phyloP scores from a whole-genome alignment of 2,113 vertebrate genomes.

The Chionis minor region DNA sequence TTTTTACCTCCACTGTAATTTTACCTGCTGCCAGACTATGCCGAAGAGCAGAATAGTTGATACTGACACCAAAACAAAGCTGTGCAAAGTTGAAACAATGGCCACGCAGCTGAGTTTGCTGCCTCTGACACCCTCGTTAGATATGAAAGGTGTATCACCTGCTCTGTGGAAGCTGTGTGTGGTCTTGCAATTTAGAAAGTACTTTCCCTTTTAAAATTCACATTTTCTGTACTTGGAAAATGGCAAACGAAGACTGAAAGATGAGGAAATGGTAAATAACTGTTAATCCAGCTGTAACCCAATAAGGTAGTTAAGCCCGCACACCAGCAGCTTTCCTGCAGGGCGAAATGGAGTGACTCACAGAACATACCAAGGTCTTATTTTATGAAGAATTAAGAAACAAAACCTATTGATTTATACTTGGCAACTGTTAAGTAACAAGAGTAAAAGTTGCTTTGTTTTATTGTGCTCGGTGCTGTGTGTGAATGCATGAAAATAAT shows the following conservation, averaged over 20 bases:
- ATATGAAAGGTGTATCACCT: rapidly evolving
- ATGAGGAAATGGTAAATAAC: neutral
- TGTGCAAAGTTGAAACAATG: neutral
- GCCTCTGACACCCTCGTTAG: neutral
- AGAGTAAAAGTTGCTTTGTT: conserved; percentile 34
- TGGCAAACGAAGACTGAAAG: neutral
- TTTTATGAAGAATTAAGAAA: neutral
- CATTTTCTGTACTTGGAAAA: neutral
- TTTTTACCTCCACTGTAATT: neutral
- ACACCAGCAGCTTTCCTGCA: neutral
- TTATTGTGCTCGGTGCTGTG: neutral
- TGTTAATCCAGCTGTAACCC: neutral
- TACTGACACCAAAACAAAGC: neutral
- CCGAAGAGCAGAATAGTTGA: conserved; percentile 10
- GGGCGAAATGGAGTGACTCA: neutral
- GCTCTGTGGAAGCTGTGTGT: neutral
- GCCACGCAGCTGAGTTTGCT: neutral
- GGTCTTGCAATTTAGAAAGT: neutral
- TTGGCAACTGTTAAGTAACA: neutral
- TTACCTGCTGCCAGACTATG: neutral
- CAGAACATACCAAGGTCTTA: neutral
- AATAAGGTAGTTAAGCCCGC: neutral
- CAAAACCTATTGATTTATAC: conserved; percentile 10
- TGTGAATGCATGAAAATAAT: neutral
- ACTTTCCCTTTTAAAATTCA: neutral